phyloP scores from a whole-genome alignment of 2,797 vertebrate genomes.

The Phrynocephalus forsythii region DNA sequence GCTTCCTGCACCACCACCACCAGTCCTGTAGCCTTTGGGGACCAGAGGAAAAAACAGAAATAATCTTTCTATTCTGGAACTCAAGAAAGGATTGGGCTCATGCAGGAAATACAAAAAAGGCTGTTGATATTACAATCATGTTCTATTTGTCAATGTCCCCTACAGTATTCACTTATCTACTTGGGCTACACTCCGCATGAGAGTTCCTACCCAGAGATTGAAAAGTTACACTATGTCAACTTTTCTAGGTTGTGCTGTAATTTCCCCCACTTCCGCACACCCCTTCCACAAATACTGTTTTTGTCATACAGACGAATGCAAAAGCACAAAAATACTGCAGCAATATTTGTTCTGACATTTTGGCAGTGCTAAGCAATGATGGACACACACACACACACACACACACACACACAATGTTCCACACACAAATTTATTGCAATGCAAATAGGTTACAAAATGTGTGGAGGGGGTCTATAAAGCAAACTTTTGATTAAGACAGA shows the following conservation, averaged over 20 bases:
- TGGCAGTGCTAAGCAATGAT: not conserved
- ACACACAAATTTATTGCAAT: conserved; percentile 20
- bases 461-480: not conserved
- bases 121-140: not conserved
- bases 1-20: not conserved
- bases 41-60: not conserved
- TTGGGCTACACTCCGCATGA: not conserved
- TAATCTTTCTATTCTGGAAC: not conserved
- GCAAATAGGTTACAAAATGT: not conserved
- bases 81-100: not conserved
- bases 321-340: not conserved
- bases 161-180: not conserved
- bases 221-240: not conserved
- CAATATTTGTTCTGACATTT: not conserved
- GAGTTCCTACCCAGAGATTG: not conserved
- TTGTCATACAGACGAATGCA: not conserved
- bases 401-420: not conserved
- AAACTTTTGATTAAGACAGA: not conserved
- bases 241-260: not conserved
- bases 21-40: not conserved
- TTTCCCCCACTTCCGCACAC: not conserved
- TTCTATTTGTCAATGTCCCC: not conserved
- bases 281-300: not conserved
- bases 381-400: not conserved
- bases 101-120: not conserved